Percentiles rank a stretch among this genome's conserved stretches.
Evolutionary conservation across 2,797 vertebrate species (phyloP).

Genomic region (Aselliscus stoliczkanus): DNA sequence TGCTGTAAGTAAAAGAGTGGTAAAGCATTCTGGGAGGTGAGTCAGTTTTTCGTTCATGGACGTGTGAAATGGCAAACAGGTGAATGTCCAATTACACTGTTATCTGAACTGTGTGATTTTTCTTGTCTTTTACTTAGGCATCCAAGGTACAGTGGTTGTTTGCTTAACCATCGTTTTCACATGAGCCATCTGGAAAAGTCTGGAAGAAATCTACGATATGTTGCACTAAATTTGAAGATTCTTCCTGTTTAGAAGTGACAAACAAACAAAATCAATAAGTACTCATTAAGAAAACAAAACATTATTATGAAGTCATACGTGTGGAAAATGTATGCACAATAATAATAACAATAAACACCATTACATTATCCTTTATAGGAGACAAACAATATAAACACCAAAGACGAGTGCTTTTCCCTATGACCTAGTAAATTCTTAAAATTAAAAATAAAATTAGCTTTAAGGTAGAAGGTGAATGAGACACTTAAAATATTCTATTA

Average conservation of each 20-base stretch:
- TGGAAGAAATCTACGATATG: slow-evolving; percentile 86
- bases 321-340: slow-evolving; percentile 79
- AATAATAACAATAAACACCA: slow-evolving; percentile 75
- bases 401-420: neutral
- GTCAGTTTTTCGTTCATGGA: slow-evolving; percentile 95
- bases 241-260: slow-evolving; percentile 88
- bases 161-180: slow-evolving; percentile 78
- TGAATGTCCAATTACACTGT: slow-evolving; percentile 99
- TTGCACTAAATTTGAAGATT: slow-evolving; percentile 88
- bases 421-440: neutral
- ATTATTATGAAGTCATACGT: slow-evolving; percentile 81
- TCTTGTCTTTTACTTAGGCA: slow-evolving; percentile 88
- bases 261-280: slow-evolving; percentile 86
- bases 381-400: neutral
- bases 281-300: slow-evolving; percentile 84
- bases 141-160: slow-evolving; percentile 87
- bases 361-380: slow-evolving; percentile 33
- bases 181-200: slow-evolving; percentile 86
- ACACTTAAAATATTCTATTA: neutral
- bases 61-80: slow-evolving; percentile 95
- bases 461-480: neutral
- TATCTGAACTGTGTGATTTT: slow-evolving; percentile 93
- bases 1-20: slow-evolving; percentile 96
- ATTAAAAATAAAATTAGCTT: neutral
- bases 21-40: slow-evolving; percentile 97